Percentiles rank a stretch among this genome's conserved stretches.
These are phyloP conservation scores for Drosophila seclusa DNA, from an alignment of 2,888 invertebrate genomes.

Conservation along the genomic window DNA sequence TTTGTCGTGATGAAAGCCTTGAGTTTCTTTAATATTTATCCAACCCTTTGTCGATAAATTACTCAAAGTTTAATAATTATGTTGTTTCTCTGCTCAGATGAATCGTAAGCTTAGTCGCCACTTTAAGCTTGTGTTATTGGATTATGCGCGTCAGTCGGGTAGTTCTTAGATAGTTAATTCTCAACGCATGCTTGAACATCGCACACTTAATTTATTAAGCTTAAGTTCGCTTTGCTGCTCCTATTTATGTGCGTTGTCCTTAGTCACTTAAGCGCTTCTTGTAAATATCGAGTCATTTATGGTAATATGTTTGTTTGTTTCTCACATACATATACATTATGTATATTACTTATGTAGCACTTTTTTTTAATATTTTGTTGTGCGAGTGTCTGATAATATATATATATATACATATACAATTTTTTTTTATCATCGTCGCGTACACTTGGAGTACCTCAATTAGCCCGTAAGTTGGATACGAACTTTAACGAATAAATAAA, in stretches of 20 bases:
- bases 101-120: neutral
- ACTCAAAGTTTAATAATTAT: neutral
- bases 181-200: slow-evolving; percentile 20
- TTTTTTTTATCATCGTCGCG: slow-evolving; percentile 56
- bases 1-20: neutral
- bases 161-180: slow-evolving; percentile 64
- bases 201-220: slow-evolving; percentile 68
- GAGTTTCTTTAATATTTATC: neutral
- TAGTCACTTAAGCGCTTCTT: slow-evolving; percentile 76
- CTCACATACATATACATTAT: slow-evolving; percentile 14
- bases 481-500: slow-evolving; percentile 43
- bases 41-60: neutral
- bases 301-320: slow-evolving; percentile 57
- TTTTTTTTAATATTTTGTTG: slow-evolving; percentile 30
- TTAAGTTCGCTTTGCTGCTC: slow-evolving; percentile 46
- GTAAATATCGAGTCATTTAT: slow-evolving; percentile 82
- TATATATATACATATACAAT: slow-evolving; percentile 12
- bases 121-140: slow-evolving; percentile 26
- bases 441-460: slow-evolving; percentile 70
- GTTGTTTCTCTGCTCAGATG: slow-evolving; percentile 1
- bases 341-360: slow-evolving; percentile 20
- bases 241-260: slow-evolving; percentile 39
- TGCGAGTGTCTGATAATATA: slow-evolving; percentile 35
- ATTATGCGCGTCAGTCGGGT: slow-evolving; percentile 21
- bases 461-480: slow-evolving; percentile 60